These are phyloP conservation scores for Platynereis dumerilii DNA, from an alignment of 2,888 invertebrate species.

Conservation along the genomic window DNA sequence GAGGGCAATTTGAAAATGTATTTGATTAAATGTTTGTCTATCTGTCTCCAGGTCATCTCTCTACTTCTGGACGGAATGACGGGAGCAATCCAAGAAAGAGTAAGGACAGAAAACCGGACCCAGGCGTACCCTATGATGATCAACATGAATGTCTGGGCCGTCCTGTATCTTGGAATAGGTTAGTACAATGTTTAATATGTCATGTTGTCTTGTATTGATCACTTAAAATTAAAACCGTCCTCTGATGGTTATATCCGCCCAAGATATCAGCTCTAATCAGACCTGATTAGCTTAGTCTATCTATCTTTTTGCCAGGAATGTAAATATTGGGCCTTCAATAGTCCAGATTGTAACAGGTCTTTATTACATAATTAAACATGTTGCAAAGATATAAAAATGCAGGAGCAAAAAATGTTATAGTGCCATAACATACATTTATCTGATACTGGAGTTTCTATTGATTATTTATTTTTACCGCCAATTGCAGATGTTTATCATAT, in stretches of 20 bases:
- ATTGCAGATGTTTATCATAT: no score
- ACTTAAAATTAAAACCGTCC: no score
- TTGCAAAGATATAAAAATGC: no score
- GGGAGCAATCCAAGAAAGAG: slow-evolving; percentile 83
- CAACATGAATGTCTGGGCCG: slow-evolving; percentile 85
- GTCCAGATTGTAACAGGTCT: no score
- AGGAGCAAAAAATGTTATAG: no score
- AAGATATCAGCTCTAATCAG: not conserved
- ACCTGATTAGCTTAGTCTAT: not conserved
- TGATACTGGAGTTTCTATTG: no score
- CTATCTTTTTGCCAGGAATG: not conserved
- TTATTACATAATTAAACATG: no score
- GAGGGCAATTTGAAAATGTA: no score
- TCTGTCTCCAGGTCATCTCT: slow-evolving; percentile 74
- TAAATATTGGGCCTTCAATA: no score
- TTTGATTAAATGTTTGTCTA: no score
- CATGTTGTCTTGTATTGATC: not conserved
- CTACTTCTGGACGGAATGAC: slow-evolving; percentile 93
- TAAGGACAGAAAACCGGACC: slow-evolving; percentile 83
- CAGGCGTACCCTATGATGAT: slow-evolving; percentile 94
- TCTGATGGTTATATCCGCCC: not conserved
- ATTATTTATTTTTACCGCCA: no score
- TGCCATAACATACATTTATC: no score
- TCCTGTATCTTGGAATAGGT: slow-evolving; percentile 74
- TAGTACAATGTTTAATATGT: slow-evolving; percentile 30